Base-by-base conservation (phyloP, 1,140 invertebrate genomes). In the Brevipalpus yothersi region DNA sequence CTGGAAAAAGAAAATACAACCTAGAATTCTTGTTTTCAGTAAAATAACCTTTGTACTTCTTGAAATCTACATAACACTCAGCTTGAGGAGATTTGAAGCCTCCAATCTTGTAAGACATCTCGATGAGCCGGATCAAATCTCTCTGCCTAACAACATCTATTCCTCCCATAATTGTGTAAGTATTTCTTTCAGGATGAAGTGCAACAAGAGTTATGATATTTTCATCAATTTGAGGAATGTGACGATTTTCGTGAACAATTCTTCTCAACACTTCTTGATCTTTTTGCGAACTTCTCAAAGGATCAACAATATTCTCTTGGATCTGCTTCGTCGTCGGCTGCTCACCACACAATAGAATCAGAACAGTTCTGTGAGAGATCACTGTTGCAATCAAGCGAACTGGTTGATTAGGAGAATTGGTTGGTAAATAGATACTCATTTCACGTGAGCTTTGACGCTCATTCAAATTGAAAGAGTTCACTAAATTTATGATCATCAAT, bases 331-430 rank as follows among this genome's bases (percentile, higher is more conserved):
- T 31, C 8, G 57, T 8, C 12, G 61, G 59, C 23, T 41, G 11
- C 57, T 62, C 59, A 40, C 45, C 53, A 55, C 61, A 61, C 19
- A 62, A 15, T 4, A 60, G 12, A 51, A 61, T 45, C 7, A 62
- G 15, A 17, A 56, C 17, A 21, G 60, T 47, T 15, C 41, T 17
- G 41, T 61, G 54, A 11, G 42, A 13, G 11, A 62, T 19, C 53
- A 19, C 19, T 58, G 5, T 47, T 7, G 57, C 41, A 31, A 61
- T 39, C 39, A 62, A 41, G 9, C 59, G 19, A 17, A 47, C 12
- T 31, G 49, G 17, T 19, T 13, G 19, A 39, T n/a, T 61, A 15
- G 59, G 59, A 57, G 53, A 62, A 23, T 53, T 61, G 4, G 42
- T 41, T n/a, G 61, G 61, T n/a, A 62, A 47, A 41, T 43, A 58